A percentile compares a stretch with the other conserved stretches of the same genome.
Conservation (phyloP, 2,113 vertebrate species). For the Sitta europaea region DNA sequence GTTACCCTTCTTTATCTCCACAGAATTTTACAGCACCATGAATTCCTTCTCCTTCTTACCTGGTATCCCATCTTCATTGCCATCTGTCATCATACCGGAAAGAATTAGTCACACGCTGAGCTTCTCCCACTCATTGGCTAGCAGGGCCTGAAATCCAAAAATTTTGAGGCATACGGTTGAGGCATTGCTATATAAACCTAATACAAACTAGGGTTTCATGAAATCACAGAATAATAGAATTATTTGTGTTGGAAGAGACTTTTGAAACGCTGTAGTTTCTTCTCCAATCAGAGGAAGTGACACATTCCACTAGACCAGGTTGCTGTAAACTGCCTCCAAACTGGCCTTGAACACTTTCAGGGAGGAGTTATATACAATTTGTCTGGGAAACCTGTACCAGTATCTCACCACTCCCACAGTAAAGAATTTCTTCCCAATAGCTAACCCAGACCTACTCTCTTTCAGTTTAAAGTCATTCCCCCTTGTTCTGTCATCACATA, state of each 20-base stretch:
- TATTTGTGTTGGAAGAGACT: background rate
- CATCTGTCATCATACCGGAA: background rate
- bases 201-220: background rate
- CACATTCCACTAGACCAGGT: background rate
- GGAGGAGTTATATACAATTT: background rate
- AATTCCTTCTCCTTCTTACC: background rate
- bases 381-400: background rate
- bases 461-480: background rate
- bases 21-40: background rate
- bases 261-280: background rate
- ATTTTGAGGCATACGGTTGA: background rate
- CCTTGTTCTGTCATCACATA: background rate
- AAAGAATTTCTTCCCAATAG: background rate
- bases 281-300: background rate
- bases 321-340: accelerated
- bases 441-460: background rate
- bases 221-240: background rate
- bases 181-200: background rate
- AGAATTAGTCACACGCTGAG: accelerated
- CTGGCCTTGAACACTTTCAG: background rate
- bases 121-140: background rate
- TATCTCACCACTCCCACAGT: background rate
- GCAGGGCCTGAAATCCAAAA: background rate
- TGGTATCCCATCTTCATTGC: background rate
- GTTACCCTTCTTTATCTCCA: background rate